Evolutionary conservation across 2,113 vertebrate species (phyloP), one percentile per base, ranked within the genome.

Genomic region (Rattus norvegicus): DNA sequence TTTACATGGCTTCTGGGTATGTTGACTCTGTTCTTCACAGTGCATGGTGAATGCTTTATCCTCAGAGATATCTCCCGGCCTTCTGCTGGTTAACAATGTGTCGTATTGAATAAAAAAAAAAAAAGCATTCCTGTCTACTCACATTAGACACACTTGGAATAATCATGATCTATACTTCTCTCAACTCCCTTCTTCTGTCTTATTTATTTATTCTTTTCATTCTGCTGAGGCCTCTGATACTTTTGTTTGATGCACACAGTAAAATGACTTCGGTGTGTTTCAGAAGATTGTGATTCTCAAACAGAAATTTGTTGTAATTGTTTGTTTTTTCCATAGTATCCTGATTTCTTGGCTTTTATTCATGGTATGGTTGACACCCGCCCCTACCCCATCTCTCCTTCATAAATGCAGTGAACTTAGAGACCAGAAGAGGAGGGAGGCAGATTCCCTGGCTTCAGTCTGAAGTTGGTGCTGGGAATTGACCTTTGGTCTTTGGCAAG

Each of bases 331-430:
- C 30, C 67, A 36, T 30, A 49, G 54, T 13, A 54, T 28, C 59
- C 33, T 56, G n/a, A 73, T 83, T n/a, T 39, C n/a, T 86, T 87
- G 36, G 33, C 13, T 77, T 90, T 92, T 72, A 91, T 89, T 92
- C 56, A 22, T 3, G 4, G 10, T 22, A 13, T 17, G 22, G 79
- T 24, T 56, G 20, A 83, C 24, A 69, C 67, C 67, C 5, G 5
- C 30, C 28, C 30, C 67, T 22, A 1, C 72, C 72, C 59, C 7
- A 14, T 22, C 17, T 24, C 77, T 52, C 19, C 33, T 13, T 22
- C 36, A 24, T 59, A 59, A 83, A 36, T 83, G 54, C 77, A 11
- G 49, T 80, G 49, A 30, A 17, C 28, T 6, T 5, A 30, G 75
- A 47, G 73, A 2, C 47, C 76, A 52, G 47, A 80, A 22, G 30